A percentile compares a stretch with the other conserved stretches of the same genome.
phyloP scores from a whole-genome alignment of 2,888 invertebrate genomes.

The Apoderus coryli region DNA sequence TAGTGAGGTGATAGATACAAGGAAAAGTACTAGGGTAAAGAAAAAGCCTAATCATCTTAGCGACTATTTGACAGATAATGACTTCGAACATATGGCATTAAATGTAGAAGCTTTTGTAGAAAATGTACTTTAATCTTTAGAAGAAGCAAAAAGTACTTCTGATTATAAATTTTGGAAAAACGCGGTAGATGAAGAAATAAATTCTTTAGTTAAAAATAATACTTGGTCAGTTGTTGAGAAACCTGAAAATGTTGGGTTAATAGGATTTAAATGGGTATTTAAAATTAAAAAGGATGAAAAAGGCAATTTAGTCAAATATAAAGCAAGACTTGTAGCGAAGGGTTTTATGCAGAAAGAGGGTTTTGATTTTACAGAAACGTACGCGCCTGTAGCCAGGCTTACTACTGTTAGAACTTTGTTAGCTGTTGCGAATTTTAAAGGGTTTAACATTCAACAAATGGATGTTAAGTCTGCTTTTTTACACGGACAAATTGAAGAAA shows the following conservation, averaged over 20 bases:
- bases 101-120: no score
- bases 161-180: slow-evolving; percentile 6
- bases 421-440: no score
- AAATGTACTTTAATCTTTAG: no score
- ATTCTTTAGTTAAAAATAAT: slow-evolving; percentile 12
- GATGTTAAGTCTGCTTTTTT: slow-evolving; percentile 24
- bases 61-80: no score
- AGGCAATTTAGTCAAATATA: slow-evolving; percentile 11
- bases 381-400: slow-evolving; percentile 13
- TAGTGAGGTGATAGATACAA: no score
- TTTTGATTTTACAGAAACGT: slow-evolving; percentile 13
- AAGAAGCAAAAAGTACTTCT: not conserved
- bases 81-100: no score
- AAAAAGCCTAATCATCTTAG: no score
- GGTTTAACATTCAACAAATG: slow-evolving; percentile 8
- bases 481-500: no score
- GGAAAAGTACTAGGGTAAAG: no score
- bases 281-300: slow-evolving; percentile 10
- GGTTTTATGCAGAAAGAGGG: slow-evolving; percentile 12
- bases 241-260: slow-evolving; percentile 11
- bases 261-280: slow-evolving; percentile 14
- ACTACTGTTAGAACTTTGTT: slow-evolving; percentile 12
- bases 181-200: slow-evolving; percentile 5
- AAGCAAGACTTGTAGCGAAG: slow-evolving; percentile 14
- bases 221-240: slow-evolving; percentile 13